phyloP scores from a whole-genome alignment of 2,113 vertebrate species.

The Carassius carassius region DNA sequence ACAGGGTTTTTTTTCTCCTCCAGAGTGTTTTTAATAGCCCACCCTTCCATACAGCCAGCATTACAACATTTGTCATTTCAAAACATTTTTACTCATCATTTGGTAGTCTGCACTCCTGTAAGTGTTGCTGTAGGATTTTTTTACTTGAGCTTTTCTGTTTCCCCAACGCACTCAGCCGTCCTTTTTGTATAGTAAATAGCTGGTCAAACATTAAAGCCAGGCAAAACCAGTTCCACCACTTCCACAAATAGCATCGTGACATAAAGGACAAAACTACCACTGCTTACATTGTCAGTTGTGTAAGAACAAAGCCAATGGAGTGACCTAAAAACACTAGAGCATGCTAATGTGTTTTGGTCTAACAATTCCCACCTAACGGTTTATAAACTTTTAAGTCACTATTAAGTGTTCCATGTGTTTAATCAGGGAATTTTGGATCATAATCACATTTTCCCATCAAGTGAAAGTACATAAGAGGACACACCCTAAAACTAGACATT shows the following conservation, averaged over 20 bases:
- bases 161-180: background rate
- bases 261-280: conserved; percentile 47
- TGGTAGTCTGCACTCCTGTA: background rate
- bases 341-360: background rate
- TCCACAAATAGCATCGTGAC: conserved; percentile 37
- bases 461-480: conserved; percentile 42
- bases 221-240: conserved; percentile 68
- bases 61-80: background rate
- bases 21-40: background rate
- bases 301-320: background rate
- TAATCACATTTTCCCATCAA: background rate
- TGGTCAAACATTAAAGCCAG: conserved; percentile 22
- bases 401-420: background rate
- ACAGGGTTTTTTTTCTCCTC: too few relatives aligned
- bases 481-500: conserved; percentile 71
- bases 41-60: background rate
- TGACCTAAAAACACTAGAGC: background rate
- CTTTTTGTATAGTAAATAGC: conserved; percentile 56
- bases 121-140: background rate
- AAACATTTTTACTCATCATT: background rate
- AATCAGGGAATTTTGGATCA: background rate
- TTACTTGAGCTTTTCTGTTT: background rate
- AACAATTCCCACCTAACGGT: background rate
- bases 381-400: background rate
- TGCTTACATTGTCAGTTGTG: background rate